Percentiles rank a stretch among this genome's conserved stretches.
These are phyloP conservation scores for Halictus rubicundus DNA, from an alignment of 1,140 invertebrate species.

Conservation along the genomic window DNA sequence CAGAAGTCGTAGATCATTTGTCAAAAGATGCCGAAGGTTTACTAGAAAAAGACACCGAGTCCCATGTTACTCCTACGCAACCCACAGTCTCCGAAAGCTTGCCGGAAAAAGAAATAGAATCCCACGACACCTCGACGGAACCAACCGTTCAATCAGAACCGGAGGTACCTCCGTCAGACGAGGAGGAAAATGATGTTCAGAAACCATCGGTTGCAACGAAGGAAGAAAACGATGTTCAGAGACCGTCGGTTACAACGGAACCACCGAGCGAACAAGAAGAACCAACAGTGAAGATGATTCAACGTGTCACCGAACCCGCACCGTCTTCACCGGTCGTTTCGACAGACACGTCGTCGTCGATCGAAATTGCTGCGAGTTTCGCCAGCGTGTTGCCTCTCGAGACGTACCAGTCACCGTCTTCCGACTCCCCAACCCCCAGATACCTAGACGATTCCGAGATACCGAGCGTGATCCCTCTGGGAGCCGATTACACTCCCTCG, in stretches of 20 bases:
- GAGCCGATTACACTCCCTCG: slow-evolving; percentile 40
- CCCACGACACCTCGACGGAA: background rate
- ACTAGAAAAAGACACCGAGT: background rate
- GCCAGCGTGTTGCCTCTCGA: slow-evolving; percentile 42
- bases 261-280: slow-evolving; percentile 27
- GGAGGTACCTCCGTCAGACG: background rate
- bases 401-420: slow-evolving; percentile 14
- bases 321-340: slow-evolving; percentile 4
- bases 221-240: background rate
- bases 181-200: background rate
- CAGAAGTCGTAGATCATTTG: background rate
- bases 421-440: background rate
- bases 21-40: background rate
- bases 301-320: background rate
- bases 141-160: background rate
- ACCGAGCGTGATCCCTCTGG: slow-evolving; percentile 75
- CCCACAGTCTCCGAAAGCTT: background rate
- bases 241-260: background rate
- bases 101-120: background rate
- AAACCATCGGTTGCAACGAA: background rate
- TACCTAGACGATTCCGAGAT: slow-evolving; percentile 65
- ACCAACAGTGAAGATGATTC: slow-evolving; percentile 48
- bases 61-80: background rate
- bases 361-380: slow-evolving; percentile 11
- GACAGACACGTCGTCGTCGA: background rate